These are phyloP conservation scores for Tenebrosternarchus preto DNA, from an alignment of 2,113 vertebrate species.

Conservation along the genomic window DNA sequence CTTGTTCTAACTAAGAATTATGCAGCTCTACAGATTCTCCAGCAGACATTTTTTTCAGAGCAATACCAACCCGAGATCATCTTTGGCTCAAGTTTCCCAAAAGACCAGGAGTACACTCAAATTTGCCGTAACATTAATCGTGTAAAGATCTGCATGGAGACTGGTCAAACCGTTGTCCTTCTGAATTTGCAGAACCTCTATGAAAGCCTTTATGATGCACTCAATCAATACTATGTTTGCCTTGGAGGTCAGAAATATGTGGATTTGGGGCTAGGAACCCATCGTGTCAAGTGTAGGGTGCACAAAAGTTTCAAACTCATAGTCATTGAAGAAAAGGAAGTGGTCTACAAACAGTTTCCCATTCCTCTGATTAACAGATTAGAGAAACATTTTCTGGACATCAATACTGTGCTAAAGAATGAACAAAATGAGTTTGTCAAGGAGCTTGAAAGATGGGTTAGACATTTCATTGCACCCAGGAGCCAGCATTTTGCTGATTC, in stretches of 20 bases:
- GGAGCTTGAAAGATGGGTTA: slow-evolving; percentile 79
- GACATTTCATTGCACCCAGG: slow-evolving; percentile 64
- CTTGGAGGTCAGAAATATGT: slow-evolving; percentile 95
- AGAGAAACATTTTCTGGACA: slow-evolving; percentile 95
- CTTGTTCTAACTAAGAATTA: slow-evolving; percentile 92
- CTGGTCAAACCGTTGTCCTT: slow-evolving; percentile 86
- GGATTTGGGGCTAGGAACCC: slow-evolving; percentile 92
- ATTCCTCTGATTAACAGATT: slow-evolving; percentile 96
- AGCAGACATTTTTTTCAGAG: slow-evolving; percentile 78
- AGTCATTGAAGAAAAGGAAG: slow-evolving; percentile 90
- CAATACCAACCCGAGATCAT: slow-evolving; percentile 87
- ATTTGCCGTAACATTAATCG: slow-evolving; percentile 95
- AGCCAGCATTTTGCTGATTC: slow-evolving; percentile 46
- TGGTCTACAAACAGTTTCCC: slow-evolving; percentile 90
- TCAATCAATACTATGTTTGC: slow-evolving; percentile 95
- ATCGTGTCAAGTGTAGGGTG: slow-evolving; percentile 95
- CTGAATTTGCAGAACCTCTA: slow-evolving; percentile 95
- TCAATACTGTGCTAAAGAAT: slow-evolving; percentile 79
- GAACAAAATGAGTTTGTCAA: slow-evolving; percentile 74
- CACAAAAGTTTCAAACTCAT: slow-evolving; percentile 86
- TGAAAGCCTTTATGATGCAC: slow-evolving; percentile 95
- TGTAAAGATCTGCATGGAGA: slow-evolving; percentile 97
- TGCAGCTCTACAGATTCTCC: slow-evolving; percentile 88
- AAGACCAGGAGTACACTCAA: slow-evolving; percentile 94
- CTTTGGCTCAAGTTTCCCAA: slow-evolving; percentile 94